Conservation (phyloP, 2,113 vertebrate genomes). For the Axis porcinus region DNA sequence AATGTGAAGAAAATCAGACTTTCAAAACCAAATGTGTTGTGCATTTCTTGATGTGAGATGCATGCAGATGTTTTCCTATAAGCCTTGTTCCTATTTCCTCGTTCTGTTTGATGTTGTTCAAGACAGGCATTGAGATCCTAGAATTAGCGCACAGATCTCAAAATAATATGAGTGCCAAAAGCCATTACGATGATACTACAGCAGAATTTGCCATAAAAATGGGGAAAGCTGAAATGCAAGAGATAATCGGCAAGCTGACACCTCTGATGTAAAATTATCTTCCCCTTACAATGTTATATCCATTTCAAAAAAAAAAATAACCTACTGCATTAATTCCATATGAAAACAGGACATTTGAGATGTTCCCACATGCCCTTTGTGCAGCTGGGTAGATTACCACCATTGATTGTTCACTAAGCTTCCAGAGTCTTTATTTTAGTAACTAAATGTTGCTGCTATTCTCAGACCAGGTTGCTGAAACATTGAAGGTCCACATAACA, state of each 20-base stretch:
- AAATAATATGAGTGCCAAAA: constrained; percentile 48
- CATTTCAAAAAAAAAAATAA: constrained; percentile 48
- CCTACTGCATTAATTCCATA: constrained; percentile 23
- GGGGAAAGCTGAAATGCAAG: constrained; percentile 63
- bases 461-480: not conserved
- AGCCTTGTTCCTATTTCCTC: constrained; percentile 40
- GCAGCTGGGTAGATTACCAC: constrained; percentile 42
- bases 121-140: not conserved
- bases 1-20: constrained; percentile 38
- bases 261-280: constrained; percentile 51
- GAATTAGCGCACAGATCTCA: constrained; percentile 34
- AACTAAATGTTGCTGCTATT: constrained; percentile 27
- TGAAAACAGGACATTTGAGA: constrained; percentile 26
- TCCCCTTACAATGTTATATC: constrained; percentile 66
- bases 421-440: constrained; percentile 48
- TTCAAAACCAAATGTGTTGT: constrained; percentile 32
- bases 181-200: constrained; percentile 49
- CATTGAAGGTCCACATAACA: not conserved
- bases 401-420: not conserved
- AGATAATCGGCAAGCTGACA: constrained; percentile 50
- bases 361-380: constrained; percentile 35
- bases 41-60: not conserved
- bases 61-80: constrained; percentile 34
- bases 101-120: constrained; percentile 26
- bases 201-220: constrained; percentile 63